These are phyloP conservation scores for Pterois miles DNA, from an alignment of 2,797 vertebrate genomes.

Conservation along the genomic window DNA sequence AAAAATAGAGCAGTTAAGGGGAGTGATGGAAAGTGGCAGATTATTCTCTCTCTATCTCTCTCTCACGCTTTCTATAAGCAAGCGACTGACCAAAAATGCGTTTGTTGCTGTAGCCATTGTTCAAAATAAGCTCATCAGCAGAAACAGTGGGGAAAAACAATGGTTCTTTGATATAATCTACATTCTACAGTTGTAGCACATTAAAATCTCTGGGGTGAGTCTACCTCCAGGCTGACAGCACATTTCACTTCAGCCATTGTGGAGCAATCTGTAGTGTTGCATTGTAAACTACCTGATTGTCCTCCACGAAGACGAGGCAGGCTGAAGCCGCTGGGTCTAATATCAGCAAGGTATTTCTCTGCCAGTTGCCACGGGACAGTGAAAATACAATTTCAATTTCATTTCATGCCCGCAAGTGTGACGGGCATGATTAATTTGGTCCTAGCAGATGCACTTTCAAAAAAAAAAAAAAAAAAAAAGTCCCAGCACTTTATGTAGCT, in stretches of 20 bases:
- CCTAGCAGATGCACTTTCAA: constrained; percentile 10
- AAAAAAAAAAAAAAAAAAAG: background rate
- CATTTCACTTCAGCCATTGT: constrained; percentile 38
- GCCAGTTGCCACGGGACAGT: constrained; percentile 8
- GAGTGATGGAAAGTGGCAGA: background rate
- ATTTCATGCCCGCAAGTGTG: constrained; percentile 28
- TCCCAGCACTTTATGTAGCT: background rate
- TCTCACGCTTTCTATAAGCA: background rate
- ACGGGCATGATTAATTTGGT: constrained; percentile 36
- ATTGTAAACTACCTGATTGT: constrained; percentile 48
- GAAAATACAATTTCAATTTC: constrained; percentile 37
- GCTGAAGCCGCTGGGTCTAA: constrained; percentile 10
- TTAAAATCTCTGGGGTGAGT: constrained; percentile 26
- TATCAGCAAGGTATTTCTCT: constrained; percentile 14
- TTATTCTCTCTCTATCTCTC: background rate
- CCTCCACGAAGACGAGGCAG: constrained; percentile 13
- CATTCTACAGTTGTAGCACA: constrained; percentile 30
- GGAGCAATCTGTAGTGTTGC: constrained; percentile 39
- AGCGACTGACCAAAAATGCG: background rate
- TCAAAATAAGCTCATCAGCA: constrained; percentile 23
- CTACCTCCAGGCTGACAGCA: constrained; percentile 42
- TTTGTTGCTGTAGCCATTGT: constrained; percentile 10
- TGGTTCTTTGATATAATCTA: constrained; percentile 31
- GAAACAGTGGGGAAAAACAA: background rate
- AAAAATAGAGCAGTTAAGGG: background rate